Percentiles rank a stretch among this genome's conserved stretches.
Conservation (phyloP, 2,888 invertebrate genomes). For the Caradrina clavipalpis region DNA sequence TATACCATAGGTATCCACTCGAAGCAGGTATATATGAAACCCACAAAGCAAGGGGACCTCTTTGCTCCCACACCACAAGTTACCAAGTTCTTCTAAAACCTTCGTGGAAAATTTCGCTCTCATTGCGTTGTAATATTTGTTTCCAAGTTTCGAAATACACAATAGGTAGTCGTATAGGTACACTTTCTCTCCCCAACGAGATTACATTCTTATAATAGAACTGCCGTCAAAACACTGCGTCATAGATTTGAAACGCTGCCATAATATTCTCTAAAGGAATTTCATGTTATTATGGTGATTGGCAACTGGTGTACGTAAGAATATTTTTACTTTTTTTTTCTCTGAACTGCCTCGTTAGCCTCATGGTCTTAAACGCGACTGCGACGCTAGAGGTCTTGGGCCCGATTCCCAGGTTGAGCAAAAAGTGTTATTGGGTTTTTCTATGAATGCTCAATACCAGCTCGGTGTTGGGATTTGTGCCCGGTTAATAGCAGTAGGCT, state of each 20-base stretch:
- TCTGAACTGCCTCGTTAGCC: too few species aligned
- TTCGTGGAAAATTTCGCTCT: slow-evolving; percentile 22
- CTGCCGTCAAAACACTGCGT: slow-evolving; percentile 56
- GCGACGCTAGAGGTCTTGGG: too few species aligned
- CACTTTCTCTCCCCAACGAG: slow-evolving; percentile 42
- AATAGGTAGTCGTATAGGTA: slow-evolving; percentile 20
- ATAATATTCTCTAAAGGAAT: slow-evolving; percentile 47
- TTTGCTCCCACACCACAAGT: too few species aligned
- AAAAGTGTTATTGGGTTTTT: too few species aligned
- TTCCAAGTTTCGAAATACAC: slow-evolving; percentile 37
- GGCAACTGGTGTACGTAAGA: slow-evolving; percentile 32
- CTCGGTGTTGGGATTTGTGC: too few species aligned
- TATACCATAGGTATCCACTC: too few species aligned
- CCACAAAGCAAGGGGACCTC: too few species aligned
- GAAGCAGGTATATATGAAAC: too few species aligned
- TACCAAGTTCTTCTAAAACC: background rate
- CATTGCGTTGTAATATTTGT: slow-evolving; percentile 18
- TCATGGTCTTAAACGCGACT: too few species aligned
- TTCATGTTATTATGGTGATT: slow-evolving; percentile 48
- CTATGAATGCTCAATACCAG: too few species aligned
- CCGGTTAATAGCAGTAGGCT: too few species aligned
- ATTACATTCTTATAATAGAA: slow-evolving; percentile 56
- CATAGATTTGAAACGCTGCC: slow-evolving; percentile 62
- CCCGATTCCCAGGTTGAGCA: too few species aligned
- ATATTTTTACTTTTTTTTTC: slow-evolving; percentile 8